Conservation (phyloP, 2,888 invertebrate species). For the Apotomis turbidana region DNA sequence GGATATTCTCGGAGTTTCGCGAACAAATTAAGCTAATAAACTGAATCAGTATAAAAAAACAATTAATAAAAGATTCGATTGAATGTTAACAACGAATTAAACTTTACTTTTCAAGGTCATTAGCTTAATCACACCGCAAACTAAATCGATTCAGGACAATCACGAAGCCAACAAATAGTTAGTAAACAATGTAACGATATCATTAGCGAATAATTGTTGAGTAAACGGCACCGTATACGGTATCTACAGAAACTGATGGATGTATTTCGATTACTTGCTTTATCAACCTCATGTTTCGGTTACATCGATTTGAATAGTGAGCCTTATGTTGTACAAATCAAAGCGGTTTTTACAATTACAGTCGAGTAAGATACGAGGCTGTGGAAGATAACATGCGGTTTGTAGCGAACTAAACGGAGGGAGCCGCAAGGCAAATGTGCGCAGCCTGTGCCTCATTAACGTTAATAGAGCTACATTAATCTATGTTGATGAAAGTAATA, state of each 20-base stretch:
- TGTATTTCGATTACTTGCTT: constrained; percentile 19
- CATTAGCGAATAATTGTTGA: constrained; percentile 50
- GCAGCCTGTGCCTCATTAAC: constrained; percentile 71
- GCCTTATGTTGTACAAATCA: not conserved
- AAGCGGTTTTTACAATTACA: not conserved
- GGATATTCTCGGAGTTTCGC: not conserved
- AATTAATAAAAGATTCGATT: not conserved
- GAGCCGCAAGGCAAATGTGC: constrained; percentile 62
- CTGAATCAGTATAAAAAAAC: not conserved
- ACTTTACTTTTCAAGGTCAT: not conserved
- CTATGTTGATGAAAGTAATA: constrained; percentile 72
- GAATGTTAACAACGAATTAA: not conserved
- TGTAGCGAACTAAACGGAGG: constrained; percentile 54
- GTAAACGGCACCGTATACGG: constrained; percentile 44
- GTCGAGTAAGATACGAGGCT: constrained; percentile 11
- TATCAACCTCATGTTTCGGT: too few species aligned
- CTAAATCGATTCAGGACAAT: constrained; percentile 37
- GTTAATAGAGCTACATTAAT: constrained; percentile 73
- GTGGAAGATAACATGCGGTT: constrained; percentile 11
- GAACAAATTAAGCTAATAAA: not conserved
- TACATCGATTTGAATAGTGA: not conserved
- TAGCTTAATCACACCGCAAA: constrained; percentile 19
- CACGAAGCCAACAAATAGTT: constrained; percentile 45
- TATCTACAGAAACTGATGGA: constrained; percentile 41
- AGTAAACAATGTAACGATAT: constrained; percentile 48